phyloP scores from a whole-genome alignment of 1,140 invertebrate genomes.

The Bombus terrestris region DNA sequence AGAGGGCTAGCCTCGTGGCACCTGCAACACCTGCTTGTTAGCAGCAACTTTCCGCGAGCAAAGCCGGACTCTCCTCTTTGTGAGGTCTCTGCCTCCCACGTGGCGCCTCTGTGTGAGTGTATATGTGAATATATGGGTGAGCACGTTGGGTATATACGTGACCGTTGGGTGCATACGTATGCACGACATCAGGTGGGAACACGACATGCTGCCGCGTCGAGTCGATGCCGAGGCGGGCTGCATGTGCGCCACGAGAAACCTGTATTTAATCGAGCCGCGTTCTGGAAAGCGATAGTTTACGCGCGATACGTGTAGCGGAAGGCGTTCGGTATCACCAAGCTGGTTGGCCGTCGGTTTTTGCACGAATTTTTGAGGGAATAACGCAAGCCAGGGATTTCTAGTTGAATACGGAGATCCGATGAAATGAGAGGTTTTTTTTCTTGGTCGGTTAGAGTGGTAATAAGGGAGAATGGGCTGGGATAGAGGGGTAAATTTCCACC shows the following conservation, averaged over 20 bases:
- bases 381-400: not conserved
- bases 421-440: not conserved
- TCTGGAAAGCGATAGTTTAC: conserved; percentile 50
- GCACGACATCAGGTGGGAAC: conserved; percentile 61
- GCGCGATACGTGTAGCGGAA: conserved; percentile 43
- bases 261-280: conserved; percentile 52
- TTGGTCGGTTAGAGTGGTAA: not conserved
- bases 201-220: conserved; percentile 58
- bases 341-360: not conserved
- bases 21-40: conserved; percentile 68
- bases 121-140: not conserved
- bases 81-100: conserved; percentile 49
- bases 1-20: conserved; percentile 58
- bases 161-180: conserved; percentile 38
- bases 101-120: conserved; percentile 7
- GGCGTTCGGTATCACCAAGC: not conserved
- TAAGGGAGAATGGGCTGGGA: not conserved
- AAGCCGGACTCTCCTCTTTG: conserved; percentile 43
- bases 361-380: conserved; percentile 5
- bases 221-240: conserved; percentile 52
- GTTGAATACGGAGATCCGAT: not conserved
- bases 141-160: not conserved
- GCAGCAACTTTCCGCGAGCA: conserved; percentile 61
- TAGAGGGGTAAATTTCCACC: not conserved
- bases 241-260: conserved; percentile 37